A percentile compares a stretch with the other conserved stretches of the same genome.
Conservation (phyloP, 2,113 vertebrate species). For the Cebidichthys violaceus region DNA sequence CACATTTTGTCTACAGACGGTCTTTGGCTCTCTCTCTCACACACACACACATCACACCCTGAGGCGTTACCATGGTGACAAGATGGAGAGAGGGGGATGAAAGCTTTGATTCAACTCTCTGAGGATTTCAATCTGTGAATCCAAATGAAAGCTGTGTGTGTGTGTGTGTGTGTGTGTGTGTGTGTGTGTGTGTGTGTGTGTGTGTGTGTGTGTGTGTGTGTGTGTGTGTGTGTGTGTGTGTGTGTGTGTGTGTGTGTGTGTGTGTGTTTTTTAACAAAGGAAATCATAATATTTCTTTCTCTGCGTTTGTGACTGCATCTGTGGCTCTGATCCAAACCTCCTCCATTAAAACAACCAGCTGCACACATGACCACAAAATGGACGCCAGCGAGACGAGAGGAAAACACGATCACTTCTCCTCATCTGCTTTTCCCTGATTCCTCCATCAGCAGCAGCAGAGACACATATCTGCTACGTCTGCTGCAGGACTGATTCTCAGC, state of each 20-base stretch:
- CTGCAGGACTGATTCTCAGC: no score
- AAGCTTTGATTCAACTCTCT: slow-evolving; percentile 26
- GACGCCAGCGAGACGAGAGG: slow-evolving; percentile 23
- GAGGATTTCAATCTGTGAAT: slow-evolving; percentile 33
- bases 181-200: slow-evolving; percentile 40
- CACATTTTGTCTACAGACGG: slow-evolving; percentile 30
- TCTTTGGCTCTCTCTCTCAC: slow-evolving; percentile 12
- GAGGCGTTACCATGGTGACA: slow-evolving; percentile 32
- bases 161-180: slow-evolving; percentile 6
- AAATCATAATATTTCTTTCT: slow-evolving; percentile 22
- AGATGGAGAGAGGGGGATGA: slow-evolving; percentile 24
- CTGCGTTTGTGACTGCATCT: not conserved
- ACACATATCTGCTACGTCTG: not conserved
- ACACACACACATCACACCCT: slow-evolving; percentile 8
- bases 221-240: not conserved
- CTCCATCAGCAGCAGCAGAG: not conserved
- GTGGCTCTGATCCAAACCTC: slow-evolving; percentile 66
- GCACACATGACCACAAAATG: slow-evolving; percentile 61
- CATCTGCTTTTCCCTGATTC: not conserved
- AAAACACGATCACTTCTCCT: not conserved
- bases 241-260: slow-evolving; percentile 26
- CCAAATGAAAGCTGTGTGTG: no score
- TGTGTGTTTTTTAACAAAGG: slow-evolving; percentile 40
- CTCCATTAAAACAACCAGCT: slow-evolving; percentile 52
- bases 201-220: slow-evolving; percentile 30